These are phyloP conservation scores for Seladonia tumulorum DNA, from an alignment of 2,888 invertebrate species.

Conservation along the genomic window DNA sequence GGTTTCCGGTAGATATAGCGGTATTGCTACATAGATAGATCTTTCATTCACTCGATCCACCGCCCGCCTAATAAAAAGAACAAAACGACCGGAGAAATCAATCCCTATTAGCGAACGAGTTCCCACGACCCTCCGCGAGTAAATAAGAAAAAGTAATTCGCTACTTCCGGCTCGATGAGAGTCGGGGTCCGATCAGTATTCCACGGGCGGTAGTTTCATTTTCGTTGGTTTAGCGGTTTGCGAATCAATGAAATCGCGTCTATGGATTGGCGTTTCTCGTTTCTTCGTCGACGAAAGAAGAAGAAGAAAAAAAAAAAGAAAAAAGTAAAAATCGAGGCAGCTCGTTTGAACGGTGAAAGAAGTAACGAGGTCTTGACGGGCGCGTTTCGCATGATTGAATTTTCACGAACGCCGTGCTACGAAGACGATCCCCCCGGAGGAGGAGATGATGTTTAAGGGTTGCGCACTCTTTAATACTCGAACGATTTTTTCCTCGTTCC, in stretches of 20 bases:
- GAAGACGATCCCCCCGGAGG: neutral
- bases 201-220: neutral
- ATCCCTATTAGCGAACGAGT: neutral
- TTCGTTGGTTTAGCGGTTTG: constrained; percentile 15
- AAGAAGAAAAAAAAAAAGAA: no score
- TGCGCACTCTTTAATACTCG: constrained; percentile 42
- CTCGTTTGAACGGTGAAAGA: constrained; percentile 29
- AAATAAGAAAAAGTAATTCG: neutral
- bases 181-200: neutral
- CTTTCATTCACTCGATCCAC: neutral
- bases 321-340: constrained; percentile 20
- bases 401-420: neutral
- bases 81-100: neutral
- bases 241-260: constrained; percentile 32
- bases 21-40: neutral
- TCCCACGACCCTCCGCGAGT: neutral
- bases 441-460: constrained; percentile 38
- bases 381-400: constrained; percentile 42
- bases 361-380: constrained; percentile 46
- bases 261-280: neutral
- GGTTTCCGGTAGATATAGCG: no score
- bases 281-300: neutral
- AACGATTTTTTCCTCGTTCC: constrained; percentile 29
- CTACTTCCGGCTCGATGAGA: neutral
- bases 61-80: neutral